phyloP scores from a whole-genome alignment of 1,140 invertebrate genomes.

The Oryzaephilus surinamensis region DNA sequence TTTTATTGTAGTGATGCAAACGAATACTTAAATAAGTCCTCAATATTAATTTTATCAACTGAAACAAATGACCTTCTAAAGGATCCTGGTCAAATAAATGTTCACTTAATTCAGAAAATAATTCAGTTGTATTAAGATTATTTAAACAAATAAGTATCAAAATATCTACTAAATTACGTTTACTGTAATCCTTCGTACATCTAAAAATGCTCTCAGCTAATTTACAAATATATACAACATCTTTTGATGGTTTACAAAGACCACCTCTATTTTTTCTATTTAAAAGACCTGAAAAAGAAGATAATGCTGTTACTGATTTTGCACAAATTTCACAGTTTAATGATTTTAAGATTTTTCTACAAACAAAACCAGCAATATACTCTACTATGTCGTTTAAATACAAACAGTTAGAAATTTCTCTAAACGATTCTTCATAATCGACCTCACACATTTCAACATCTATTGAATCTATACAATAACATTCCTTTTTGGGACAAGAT shows the following conservation, averaged over 20 bases:
- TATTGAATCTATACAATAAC: neutral
- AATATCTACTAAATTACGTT: neutral
- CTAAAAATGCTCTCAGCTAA: neutral
- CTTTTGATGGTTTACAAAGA: neutral
- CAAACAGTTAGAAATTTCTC: neutral
- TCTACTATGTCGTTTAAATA: too few species aligned
- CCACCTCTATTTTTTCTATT: conserved; percentile 3
- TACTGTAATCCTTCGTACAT: neutral
- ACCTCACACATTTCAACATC: neutral
- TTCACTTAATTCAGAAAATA: neutral
- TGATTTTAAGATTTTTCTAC: neutral
- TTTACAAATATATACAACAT: neutral
- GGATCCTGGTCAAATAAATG: conserved; percentile 2
- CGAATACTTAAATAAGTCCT: conserved; percentile 3
- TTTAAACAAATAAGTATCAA: neutral
- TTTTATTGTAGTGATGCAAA: neutral
- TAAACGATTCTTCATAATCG: too few species aligned
- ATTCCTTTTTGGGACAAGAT: too few species aligned
- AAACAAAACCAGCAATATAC: conserved; percentile 1
- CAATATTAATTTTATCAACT: conserved; percentile 4
- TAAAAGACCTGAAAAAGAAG: neutral
- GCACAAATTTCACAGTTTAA: conserved; percentile 1
- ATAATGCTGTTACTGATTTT: neutral
- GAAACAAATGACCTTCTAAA: conserved; percentile 1
- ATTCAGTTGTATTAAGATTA: neutral